Evolutionary conservation across 2,797 vertebrate species (phyloP), one percentile per base, ranked within the genome.

Genomic region (Lerista edwardsae): DNA sequence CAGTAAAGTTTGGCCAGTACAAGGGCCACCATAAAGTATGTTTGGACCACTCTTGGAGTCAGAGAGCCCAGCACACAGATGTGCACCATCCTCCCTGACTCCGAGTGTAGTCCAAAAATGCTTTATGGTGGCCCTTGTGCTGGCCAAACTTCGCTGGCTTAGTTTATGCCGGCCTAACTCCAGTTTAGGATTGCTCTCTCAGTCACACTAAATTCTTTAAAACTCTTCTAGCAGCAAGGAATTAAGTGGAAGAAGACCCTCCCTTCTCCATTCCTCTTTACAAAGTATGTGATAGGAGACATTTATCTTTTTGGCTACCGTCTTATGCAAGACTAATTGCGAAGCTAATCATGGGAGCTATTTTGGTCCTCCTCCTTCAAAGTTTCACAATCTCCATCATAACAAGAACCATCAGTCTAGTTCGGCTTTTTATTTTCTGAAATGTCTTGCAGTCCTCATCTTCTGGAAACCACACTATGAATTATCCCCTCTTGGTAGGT

Each of bases 241-340:
- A 4, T 73, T 78, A 36, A 62, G 65, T 7, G 67, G 0, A 21
- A n/a, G 72, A 73, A 29, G 1, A 80, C 14, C 73, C 80, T n/a
- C 34, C 36, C 61, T 44, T 51, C 27, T 31, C 23, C 14, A 15
- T 4, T 69, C 3, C 8, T 77, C 71, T 36, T 1, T 1, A 21
- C 11, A 44, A 25, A 19, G n/a, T 1, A 3, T 39, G 44, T 68
- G 19, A 34, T 27, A 55, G 17, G 2, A 11, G 1, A 39, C 34
- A 83, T 69, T 6, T 71, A 84, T 67, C 57, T 71, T 5, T 83
- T 74, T 57, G 55, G 14, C 80, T 47, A 47, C n/a, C 1, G 9
- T 36, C 82, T 91, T 85, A 78, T 82, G 47, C 67, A 44, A 85
- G 78, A 85, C 19, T 41, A 64, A 74, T 73, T 89, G 78, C 17